These are phyloP conservation scores for Synanceia verrucosa DNA, from an alignment of 2,797 vertebrate genomes.

Conservation along the genomic window DNA sequence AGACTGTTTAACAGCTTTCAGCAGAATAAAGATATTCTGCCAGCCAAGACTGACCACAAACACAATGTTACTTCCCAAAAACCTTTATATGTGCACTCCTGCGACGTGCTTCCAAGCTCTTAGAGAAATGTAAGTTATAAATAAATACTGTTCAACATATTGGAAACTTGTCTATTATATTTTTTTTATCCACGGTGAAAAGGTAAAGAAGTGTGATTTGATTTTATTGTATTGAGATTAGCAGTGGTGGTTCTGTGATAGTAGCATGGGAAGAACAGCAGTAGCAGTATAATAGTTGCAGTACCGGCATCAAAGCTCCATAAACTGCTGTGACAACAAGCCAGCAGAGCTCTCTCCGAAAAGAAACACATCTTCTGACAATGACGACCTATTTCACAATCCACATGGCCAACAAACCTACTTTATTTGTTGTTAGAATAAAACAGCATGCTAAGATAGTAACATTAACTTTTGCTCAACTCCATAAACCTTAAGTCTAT, in stretches of 20 bases:
- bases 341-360: too few relatives aligned
- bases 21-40: slow-evolving; percentile 4
- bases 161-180: not conserved
- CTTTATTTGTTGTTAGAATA: too few relatives aligned
- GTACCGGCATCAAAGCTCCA: not conserved
- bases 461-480: too few relatives aligned
- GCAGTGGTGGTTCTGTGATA: not conserved
- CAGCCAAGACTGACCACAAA: not conserved
- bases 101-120: not conserved
- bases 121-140: not conserved
- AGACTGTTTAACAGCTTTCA: slow-evolving; percentile 45
- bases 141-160: not conserved
- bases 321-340: too few relatives aligned
- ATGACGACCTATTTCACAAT: too few relatives aligned
- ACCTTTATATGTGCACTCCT: not conserved
- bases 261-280: not conserved
- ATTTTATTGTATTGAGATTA: not conserved
- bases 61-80: not conserved
- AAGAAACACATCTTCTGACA: too few relatives aligned
- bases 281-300: not conserved
- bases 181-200: not conserved
- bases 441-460: too few relatives aligned
- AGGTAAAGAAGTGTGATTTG: not conserved
- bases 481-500: too few relatives aligned
- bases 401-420: too few relatives aligned